A percentile compares a stretch with the other conserved stretches of the same genome.
Conservation (phyloP, 1,140 invertebrate genomes). For the Stegodyphus dumicola region DNA sequence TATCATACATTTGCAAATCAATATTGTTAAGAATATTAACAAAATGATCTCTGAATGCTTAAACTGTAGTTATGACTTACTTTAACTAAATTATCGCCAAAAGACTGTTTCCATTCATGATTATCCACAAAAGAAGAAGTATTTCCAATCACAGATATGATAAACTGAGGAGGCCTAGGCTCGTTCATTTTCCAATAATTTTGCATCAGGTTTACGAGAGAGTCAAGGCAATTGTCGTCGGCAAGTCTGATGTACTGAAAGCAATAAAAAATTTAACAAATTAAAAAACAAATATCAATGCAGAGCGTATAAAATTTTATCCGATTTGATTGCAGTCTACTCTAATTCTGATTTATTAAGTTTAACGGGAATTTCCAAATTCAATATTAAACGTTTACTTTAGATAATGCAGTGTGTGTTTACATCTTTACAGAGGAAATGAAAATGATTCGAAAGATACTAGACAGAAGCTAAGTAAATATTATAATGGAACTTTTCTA, state of each 20-base stretch:
- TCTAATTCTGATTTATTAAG: no score
- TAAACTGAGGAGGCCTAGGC: conserved; percentile 67
- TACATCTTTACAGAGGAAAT: background rate
- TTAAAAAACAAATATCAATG: background rate
- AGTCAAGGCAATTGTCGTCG: conserved; percentile 65
- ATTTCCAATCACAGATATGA: conserved; percentile 70
- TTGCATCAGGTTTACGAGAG: conserved; percentile 66
- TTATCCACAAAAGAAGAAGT: conserved; percentile 70
- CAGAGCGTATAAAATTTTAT: no score
- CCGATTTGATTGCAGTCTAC: no score
- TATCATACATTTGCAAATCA: background rate
- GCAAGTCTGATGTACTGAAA: conserved; percentile 68
- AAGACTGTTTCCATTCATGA: conserved; percentile 68
- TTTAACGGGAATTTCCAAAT: no score
- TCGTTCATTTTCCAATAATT: conserved; percentile 69
- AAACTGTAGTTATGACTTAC: conserved; percentile 54
- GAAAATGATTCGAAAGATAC: no score
- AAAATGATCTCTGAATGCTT: background rate
- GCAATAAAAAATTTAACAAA: background rate
- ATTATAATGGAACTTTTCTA: no score
- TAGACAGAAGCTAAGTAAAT: no score
- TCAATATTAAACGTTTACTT: no score
- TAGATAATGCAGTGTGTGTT: no score
- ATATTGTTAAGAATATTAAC: background rate
- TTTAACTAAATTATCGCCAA: conserved; percentile 69